Evolutionary conservation across 2,113 vertebrate species (phyloP).

Genomic region (Daboia siamensis): DNA sequence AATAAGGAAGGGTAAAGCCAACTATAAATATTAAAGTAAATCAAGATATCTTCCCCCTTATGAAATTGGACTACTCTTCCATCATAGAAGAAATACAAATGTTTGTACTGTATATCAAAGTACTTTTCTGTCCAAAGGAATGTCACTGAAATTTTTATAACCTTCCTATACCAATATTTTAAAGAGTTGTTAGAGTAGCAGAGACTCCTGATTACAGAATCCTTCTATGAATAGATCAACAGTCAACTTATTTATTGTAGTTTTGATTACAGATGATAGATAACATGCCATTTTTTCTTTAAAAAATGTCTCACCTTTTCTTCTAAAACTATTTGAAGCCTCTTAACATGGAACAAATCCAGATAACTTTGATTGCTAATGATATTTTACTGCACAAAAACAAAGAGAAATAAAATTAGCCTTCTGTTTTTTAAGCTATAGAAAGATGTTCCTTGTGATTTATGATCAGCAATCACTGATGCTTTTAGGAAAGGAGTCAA

Average conservation of each 20-base stretch:
- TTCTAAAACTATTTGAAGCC: neutral
- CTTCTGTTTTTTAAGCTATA: neutral
- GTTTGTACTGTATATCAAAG: neutral
- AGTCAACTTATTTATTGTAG: neutral
- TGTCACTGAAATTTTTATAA: neutral
- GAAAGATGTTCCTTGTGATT: neutral
- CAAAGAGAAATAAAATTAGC: neutral
- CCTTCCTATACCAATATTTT: fast-evolving
- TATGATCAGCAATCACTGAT: neutral
- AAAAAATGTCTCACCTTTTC: neutral
- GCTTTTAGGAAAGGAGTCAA: neutral
- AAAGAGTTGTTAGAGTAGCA: neutral
- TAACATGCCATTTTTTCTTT: neutral
- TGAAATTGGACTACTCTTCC: neutral
- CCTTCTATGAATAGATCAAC: neutral
- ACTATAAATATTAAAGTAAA: conserved; percentile 8
- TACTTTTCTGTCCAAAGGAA: conserved; percentile 19
- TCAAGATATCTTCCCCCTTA: conserved; percentile 1
- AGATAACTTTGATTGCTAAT: neutral
- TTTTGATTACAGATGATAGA: neutral
- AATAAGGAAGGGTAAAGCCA: neutral
- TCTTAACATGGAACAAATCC: neutral
- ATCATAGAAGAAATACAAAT: conserved; percentile 23
- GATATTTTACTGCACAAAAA: neutral
- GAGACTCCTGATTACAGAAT: neutral